Evolutionary conservation across 2,113 vertebrate species (phyloP).

Genomic region (Chaetodon trifascialis): DNA sequence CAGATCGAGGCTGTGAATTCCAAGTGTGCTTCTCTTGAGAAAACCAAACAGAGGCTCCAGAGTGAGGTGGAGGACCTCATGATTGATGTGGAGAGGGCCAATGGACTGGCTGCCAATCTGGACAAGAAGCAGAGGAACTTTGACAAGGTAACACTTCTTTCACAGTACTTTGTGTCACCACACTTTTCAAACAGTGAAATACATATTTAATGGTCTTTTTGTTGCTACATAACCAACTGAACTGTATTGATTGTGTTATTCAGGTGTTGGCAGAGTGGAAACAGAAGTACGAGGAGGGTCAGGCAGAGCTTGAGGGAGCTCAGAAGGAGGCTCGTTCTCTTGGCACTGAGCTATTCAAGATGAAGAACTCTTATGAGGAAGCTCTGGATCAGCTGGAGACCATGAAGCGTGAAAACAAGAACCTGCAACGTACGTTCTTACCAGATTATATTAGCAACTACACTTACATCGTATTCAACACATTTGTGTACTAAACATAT

Average conservation of each 20-base stretch:
- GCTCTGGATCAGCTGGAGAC: conserved; percentile 78
- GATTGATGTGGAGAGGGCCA: conserved; percentile 77
- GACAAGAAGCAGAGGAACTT: conserved; percentile 77
- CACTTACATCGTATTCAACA: no score
- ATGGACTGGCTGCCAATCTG: conserved; percentile 69
- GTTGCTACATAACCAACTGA: background rate
- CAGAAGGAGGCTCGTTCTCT: conserved; percentile 87
- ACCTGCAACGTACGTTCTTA: conserved; percentile 66
- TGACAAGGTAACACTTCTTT: conserved; percentile 56
- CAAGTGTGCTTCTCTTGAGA: conserved; percentile 77
- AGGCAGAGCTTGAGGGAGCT: conserved; percentile 82
- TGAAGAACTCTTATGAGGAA: conserved; percentile 89
- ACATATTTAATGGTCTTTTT: background rate
- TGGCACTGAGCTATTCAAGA: conserved; percentile 88
- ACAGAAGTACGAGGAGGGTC: conserved; percentile 72
- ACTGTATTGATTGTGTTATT: background rate
- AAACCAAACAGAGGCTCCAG: conserved; percentile 76
- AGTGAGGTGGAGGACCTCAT: conserved; percentile 79
- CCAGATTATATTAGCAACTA: no score
- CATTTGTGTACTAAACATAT: no score
- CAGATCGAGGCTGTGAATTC: conserved; percentile 75
- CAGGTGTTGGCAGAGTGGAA: conserved; percentile 74
- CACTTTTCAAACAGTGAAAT: background rate
- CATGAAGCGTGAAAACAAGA: conserved; percentile 76
- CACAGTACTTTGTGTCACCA: background rate